Base-by-base conservation (phyloP, 2,797 vertebrate genomes). In the Vespertilio murinus region DNA sequence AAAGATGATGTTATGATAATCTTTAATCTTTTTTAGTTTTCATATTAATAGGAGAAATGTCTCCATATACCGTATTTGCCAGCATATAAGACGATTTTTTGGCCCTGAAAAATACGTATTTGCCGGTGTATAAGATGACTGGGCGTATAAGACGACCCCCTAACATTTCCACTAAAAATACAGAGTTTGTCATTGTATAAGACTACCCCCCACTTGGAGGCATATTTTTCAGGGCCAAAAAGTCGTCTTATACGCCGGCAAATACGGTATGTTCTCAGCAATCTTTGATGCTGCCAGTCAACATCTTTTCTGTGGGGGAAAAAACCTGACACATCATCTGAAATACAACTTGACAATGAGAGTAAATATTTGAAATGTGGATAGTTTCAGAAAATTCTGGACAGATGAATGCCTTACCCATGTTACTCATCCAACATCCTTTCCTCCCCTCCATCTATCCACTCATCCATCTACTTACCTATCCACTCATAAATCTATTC, bases 321-420 rank as follows among this genome's bases (percentile, higher is more conserved):
- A 84, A 23, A 88, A n/a, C 47, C 12, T 25, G 18, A 87, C n/a
- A 83, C 12, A 45, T 47, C 22, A 47, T 82, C n/a, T 88, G 42
- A 82, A 87, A 86, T 10, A 79, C 28, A 94, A 59, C 67, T 40
- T 90, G 54, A 85, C 16, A 70, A 59, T 71, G 71, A 80, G 14
- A 90, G 8, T 90, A 85, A 69, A 88, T 49, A 85, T 64, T 64
- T 93, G 81, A 84, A 87, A 92, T 70, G 38, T 90, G 61, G 17
- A 38, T 25, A 64, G 16, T 78, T 1, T 90, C 67, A 52, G 45
- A 87, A 88, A 93, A 59, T 74, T 77, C 81, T 87, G 45, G n/a
- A 28, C 40, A 88, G 73, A 35, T 40, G 45, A 86, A 74, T 79
- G 38, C 6, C 10, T 82, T 59, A 33, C 40, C 30, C 45, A 71